Evolutionary conservation across 2,888 invertebrate species (phyloP), one percentile per base, ranked within the genome.

Genomic region (Odiellus spinosus): DNA sequence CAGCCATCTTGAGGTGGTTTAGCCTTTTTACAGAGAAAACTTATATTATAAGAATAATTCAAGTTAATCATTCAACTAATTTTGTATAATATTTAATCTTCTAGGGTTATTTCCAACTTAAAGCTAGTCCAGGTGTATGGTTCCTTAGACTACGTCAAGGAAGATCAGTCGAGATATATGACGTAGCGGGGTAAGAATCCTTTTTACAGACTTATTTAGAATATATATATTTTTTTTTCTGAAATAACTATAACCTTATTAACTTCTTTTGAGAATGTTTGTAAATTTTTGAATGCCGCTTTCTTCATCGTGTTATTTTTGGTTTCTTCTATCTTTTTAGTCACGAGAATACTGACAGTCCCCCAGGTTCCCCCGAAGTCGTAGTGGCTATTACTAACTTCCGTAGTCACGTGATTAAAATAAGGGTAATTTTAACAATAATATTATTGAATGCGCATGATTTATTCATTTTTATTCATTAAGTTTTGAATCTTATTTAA

Each of bases 121-220:
- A 96, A 69, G 96, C 96, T 0, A 90, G 86, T 65, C 96, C 98
- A 1, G 98, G 98, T 1, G 85, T 88, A 10, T 98, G 96, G 96
- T 70, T 81, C 18, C 67, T 98, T 50, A 73, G 80, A 4, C 72
- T 98, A 3, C 72, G 98, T 26, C 86, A 91, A 41, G 98, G 98
- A 5, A 76, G 91, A 55, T 96, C 95, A 2, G 76, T 79, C 2
- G 95, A 98, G 49, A 87, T 98, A 53, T 98, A 95, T 64, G 83
- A 88, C 59, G 88, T 98, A 58, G 77, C 63, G 38, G 64, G 64
- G 67, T 67, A 57, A 46, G 53, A 52, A 11, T 45, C 17, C 3
- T 42, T 44, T n/a, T 46, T 20, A n/a, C n/a, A 10, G 40, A 20
- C 26, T 45, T 6, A 41, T 41, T 34, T 47, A 19, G 38, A 32